These are phyloP conservation scores for Enteromius argenteus DNA, from an alignment of 2,797 vertebrate genomes.

Conservation along the genomic window DNA sequence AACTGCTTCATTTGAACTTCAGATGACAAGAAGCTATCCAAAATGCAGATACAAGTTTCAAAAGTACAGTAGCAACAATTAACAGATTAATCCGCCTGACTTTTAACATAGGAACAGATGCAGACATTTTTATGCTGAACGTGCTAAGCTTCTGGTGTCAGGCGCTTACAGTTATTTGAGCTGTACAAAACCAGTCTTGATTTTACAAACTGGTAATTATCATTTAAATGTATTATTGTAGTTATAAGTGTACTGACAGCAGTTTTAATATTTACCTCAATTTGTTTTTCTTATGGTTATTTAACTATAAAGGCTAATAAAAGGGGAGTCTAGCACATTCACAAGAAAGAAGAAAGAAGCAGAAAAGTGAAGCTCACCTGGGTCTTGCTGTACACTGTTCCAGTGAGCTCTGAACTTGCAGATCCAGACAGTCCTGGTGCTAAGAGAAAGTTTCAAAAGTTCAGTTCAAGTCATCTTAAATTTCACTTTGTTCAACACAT, in stretches of 20 bases:
- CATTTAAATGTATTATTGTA: not conserved
- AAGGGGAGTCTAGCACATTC: not conserved
- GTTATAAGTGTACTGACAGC: not conserved
- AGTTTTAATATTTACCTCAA: not conserved
- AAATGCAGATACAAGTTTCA: not conserved
- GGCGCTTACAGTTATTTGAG: not conserved
- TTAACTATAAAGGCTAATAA: not conserved
- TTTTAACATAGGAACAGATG: not conserved
- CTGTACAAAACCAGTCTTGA: not conserved
- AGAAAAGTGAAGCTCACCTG: slow-evolving; percentile 81
- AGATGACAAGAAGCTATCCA: not conserved
- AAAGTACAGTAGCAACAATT: not conserved
- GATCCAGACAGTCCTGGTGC: slow-evolving; percentile 78
- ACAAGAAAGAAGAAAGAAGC: not conserved
- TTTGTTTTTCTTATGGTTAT: not conserved
- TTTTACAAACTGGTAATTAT: not conserved
- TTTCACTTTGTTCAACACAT: slow-evolving; percentile 4
- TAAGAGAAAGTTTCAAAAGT: slow-evolving; percentile 49
- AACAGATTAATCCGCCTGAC: not conserved
- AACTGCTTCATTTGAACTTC: not conserved
- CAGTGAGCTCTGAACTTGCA: slow-evolving; percentile 88
- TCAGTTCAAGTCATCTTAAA: slow-evolving; percentile 51
- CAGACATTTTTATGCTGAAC: not conserved
- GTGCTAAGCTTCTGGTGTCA: not conserved
- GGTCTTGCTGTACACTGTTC: slow-evolving; percentile 93